Conservation (phyloP, 1,140 invertebrate species). For the Phymastichus coffea region DNA sequence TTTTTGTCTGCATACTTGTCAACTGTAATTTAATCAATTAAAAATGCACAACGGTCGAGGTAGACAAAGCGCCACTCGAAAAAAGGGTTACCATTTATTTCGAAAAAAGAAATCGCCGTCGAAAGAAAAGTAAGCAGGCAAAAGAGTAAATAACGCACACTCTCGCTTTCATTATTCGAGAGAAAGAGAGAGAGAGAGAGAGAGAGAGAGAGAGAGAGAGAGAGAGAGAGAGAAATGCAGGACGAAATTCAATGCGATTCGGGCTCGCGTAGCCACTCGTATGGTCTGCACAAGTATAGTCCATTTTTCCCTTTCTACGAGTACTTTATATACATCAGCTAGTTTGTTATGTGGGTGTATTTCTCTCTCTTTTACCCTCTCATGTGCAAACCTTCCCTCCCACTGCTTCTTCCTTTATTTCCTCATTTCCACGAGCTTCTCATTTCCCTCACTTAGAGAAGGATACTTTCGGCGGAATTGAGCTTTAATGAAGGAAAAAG, state of each 20-base stretch:
- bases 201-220: no score
- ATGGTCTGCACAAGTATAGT: neutral
- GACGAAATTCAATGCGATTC: constrained; percentile 16
- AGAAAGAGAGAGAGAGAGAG: no score
- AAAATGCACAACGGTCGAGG: no score
- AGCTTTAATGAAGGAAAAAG: constrained; percentile 28
- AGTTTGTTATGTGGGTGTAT: no score
- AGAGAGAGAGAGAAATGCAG: no score
- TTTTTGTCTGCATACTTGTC: no score
- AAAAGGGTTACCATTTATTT: no score
- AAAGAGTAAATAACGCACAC: no score
- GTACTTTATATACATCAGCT: neutral
- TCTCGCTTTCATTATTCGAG: constrained; percentile 8
- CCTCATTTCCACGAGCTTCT: constrained; percentile 17
- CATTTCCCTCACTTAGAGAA: constrained; percentile 16
- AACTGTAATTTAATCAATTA: no score
- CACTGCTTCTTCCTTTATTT: constrained; percentile 1
- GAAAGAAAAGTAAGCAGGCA: no score
- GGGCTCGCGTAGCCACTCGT: neutral
- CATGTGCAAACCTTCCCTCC: neutral
- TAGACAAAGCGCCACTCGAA: no score
- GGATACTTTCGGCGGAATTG: constrained; percentile 15
- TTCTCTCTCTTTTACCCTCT: neutral
- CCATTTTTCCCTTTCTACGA: neutral
- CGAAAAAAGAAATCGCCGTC: no score